These are phyloP conservation scores for Enteromius trimaculatus DNA, from an alignment of 2,797 vertebrate genomes.

Conservation along the genomic window DNA sequence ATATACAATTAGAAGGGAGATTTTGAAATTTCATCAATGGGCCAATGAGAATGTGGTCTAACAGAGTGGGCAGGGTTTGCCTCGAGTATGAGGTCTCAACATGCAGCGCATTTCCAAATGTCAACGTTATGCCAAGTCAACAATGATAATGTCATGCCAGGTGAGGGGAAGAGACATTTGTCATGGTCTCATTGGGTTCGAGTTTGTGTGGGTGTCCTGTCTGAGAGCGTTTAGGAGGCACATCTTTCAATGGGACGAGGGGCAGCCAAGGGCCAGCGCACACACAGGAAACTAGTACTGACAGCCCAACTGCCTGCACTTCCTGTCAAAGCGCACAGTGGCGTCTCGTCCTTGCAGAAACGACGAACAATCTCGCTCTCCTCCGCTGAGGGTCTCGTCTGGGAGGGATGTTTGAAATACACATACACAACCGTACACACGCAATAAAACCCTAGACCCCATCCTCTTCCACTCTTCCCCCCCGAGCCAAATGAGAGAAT, in stretches of 20 bases:
- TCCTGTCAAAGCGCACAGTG: conserved; percentile 36
- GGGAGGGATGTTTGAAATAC: conserved; percentile 35
- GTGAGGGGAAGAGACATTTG: conserved; percentile 23
- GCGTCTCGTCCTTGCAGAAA: conserved; percentile 29
- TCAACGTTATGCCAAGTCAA: conserved; percentile 38
- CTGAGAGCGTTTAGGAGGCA: conserved; percentile 11
- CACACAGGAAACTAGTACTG: conserved; percentile 44
- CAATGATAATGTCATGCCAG: conserved; percentile 36
- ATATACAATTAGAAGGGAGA: conserved; percentile 6
- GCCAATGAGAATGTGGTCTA: neutral
- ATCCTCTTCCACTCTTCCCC: conserved; percentile 18
- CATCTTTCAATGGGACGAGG: conserved; percentile 14
- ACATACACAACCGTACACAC: conserved; percentile 26
- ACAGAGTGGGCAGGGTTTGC: neutral
- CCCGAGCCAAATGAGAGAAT: conserved; percentile 41
- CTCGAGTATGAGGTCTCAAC: neutral
- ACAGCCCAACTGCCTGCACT: conserved; percentile 35
- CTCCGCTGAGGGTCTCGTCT: conserved; percentile 26
- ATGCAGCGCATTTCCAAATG: conserved; percentile 24
- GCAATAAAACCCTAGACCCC: conserved; percentile 33
- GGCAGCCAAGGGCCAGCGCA: conserved; percentile 30
- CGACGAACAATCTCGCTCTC: conserved; percentile 6
- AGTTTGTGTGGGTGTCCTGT: conserved; percentile 24
- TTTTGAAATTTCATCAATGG: neutral
- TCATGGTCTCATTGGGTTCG: conserved; percentile 19